Evolutionary conservation across 2,113 vertebrate species (phyloP).

Genomic region (Phaetusa simplex): DNA sequence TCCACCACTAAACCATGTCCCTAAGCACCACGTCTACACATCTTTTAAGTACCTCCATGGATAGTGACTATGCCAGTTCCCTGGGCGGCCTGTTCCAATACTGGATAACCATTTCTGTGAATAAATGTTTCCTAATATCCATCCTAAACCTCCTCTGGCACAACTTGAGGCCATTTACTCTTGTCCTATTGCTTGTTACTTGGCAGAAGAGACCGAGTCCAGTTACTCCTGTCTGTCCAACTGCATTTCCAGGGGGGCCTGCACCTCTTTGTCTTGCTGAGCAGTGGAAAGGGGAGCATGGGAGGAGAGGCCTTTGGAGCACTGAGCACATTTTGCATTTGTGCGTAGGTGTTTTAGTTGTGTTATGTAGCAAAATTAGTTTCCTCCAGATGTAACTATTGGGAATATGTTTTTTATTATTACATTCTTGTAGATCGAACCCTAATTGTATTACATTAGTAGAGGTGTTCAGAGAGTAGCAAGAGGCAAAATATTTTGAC

Average conservation of each 20-base stretch:
- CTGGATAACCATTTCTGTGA: background rate
- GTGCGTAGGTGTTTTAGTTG: fast-evolving
- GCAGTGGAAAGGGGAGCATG: background rate
- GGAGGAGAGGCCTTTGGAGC: background rate
- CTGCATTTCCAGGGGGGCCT: fast-evolving
- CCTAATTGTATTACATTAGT: background rate
- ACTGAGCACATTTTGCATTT: background rate
- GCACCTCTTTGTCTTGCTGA: background rate
- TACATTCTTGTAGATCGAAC: background rate
- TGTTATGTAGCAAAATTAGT: background rate
- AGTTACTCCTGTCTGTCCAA: background rate
- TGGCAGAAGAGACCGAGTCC: background rate
- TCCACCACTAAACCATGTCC: background rate
- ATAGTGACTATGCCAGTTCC: background rate
- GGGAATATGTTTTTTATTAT: background rate
- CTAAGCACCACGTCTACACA: background rate
- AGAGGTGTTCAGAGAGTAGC: background rate
- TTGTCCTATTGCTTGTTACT: background rate
- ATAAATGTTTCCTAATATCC: background rate
- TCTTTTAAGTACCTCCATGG: background rate
- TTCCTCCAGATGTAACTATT: background rate
- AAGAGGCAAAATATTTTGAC: constrained; percentile 14
- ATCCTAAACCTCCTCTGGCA: background rate
- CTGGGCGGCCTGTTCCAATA: background rate
- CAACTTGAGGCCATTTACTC: background rate